These are phyloP conservation scores for Drosophila heteroneura DNA, from an alignment of 2,888 invertebrate genomes.

Conservation along the genomic window DNA sequence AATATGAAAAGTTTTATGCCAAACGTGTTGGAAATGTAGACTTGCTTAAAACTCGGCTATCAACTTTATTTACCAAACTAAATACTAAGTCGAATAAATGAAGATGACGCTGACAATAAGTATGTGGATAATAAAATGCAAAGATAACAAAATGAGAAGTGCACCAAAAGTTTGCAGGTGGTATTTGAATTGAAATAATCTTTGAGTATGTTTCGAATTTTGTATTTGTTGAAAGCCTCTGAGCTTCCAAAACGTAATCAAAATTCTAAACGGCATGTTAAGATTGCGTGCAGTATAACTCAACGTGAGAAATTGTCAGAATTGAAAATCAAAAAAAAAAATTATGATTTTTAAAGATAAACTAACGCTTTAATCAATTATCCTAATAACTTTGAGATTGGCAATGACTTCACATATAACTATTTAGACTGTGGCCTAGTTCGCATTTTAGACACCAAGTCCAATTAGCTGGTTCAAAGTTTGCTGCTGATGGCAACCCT, in stretches of 20 bases:
- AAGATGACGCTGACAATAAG: background rate
- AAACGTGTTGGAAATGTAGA: conserved; percentile 1
- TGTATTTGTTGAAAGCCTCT: conserved; percentile 3
- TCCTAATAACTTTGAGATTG: background rate
- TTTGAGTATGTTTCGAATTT: conserved; percentile 1
- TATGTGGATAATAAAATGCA: background rate
- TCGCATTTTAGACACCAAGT: conserved; percentile 43
- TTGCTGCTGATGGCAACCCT: conserved; percentile 41
- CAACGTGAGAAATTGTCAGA: background rate
- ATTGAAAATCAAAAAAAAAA: background rate
- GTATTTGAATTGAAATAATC: background rate
- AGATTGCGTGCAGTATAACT: background rate
- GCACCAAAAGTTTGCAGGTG: background rate
- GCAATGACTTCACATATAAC: background rate
- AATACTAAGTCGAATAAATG: conserved; percentile 1
- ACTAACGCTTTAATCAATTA: background rate
- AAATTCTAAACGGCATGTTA: background rate
- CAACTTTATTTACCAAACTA: background rate
- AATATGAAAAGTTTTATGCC: conserved; percentile 11
- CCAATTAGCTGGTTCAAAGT: conserved; percentile 54
- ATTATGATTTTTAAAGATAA: background rate
- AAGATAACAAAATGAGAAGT: background rate
- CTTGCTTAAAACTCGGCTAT: background rate
- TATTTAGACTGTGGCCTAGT: conserved; percentile 12
- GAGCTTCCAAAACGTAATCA: background rate